Evolutionary conservation across 2,797 vertebrate genomes (phyloP).

Genomic region (Sebastes steindachneri): DNA sequence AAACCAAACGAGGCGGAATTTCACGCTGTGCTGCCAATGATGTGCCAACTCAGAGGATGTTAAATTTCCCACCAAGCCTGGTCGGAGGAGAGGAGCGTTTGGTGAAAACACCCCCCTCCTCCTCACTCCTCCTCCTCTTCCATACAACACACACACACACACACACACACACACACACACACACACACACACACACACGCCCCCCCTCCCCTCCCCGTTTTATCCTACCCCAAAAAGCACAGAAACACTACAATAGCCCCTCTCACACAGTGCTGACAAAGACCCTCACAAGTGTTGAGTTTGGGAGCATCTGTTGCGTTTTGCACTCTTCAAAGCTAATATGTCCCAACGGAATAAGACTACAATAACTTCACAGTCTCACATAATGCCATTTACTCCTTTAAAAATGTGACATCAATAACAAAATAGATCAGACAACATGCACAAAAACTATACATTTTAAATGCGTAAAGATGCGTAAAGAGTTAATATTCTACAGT

Average conservation of each 20-base stretch:
- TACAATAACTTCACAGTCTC: conserved; percentile 22
- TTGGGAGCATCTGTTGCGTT: conserved; percentile 78
- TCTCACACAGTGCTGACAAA: conserved; percentile 80
- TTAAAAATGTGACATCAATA: not conserved
- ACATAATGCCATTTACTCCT: not conserved
- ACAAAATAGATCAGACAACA: not conserved
- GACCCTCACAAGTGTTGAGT: conserved; percentile 77
- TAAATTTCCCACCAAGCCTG: conserved; percentile 82
- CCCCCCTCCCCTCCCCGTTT: conserved; percentile 64
- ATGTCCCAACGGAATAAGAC: conserved; percentile 37
- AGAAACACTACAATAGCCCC: conserved; percentile 78
- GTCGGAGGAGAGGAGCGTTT: conserved; percentile 67
- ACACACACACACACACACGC: too few relatives aligned
- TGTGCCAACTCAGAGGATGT: conserved; percentile 78
- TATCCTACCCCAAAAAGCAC: conserved; percentile 73
- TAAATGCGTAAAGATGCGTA: too few relatives aligned
- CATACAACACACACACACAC: not conserved
- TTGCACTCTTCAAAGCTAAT: conserved; percentile 57
- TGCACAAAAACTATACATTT: not conserved
- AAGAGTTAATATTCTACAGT: not conserved
- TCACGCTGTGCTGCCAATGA: conserved; percentile 83
- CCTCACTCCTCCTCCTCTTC: conserved; percentile 5
- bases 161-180: not conserved
- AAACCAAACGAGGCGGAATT: conserved; percentile 86
- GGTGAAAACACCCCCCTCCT: conserved; percentile 51